These are phyloP conservation scores for Gortyna flavago DNA, from an alignment of 2,888 invertebrate genomes.

Conservation along the genomic window DNA sequence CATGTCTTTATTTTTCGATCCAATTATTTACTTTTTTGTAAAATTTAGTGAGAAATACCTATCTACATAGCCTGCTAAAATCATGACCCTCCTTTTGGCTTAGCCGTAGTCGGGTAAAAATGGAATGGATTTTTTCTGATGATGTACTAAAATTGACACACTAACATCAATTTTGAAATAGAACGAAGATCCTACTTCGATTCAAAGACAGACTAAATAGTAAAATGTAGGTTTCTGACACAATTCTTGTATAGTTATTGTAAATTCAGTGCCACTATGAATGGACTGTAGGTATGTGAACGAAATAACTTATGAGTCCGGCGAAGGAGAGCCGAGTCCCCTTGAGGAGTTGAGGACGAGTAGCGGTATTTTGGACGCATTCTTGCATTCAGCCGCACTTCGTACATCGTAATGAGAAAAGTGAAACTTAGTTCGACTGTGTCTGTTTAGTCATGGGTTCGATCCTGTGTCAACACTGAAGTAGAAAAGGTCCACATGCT, in stretches of 20 bases:
- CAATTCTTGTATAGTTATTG: conserved; percentile 44
- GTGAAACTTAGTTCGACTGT: conserved; percentile 41
- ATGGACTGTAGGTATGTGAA: conserved; percentile 62
- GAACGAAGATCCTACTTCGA: not conserved
- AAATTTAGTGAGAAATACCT: not conserved
- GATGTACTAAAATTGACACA: not conserved
- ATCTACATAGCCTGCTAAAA: not conserved
- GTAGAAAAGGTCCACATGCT: not conserved
- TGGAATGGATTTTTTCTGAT: not conserved
- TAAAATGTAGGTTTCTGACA: conserved; percentile 53
- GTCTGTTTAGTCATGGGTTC: conserved; percentile 18
- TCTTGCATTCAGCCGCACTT: conserved; percentile 59
- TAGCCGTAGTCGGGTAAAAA: not conserved
- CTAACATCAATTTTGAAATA: not conserved
- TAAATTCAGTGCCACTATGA: conserved; percentile 51
- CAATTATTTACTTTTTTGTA: not conserved
- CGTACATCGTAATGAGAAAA: conserved; percentile 53
- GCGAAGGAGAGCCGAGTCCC: conserved; percentile 59
- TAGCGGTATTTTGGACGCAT: conserved; percentile 80
- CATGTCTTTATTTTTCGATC: not conserved
- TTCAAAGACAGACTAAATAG: conserved; percentile 15
- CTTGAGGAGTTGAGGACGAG: conserved; percentile 69
- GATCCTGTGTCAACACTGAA: conserved; percentile 22
- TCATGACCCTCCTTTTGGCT: not conserved
- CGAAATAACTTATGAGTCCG: conserved; percentile 63